Evolutionary conservation across 2,888 invertebrate genomes (phyloP), one percentile per base, ranked within the genome.

Genomic region (Amphipoea lucens): DNA sequence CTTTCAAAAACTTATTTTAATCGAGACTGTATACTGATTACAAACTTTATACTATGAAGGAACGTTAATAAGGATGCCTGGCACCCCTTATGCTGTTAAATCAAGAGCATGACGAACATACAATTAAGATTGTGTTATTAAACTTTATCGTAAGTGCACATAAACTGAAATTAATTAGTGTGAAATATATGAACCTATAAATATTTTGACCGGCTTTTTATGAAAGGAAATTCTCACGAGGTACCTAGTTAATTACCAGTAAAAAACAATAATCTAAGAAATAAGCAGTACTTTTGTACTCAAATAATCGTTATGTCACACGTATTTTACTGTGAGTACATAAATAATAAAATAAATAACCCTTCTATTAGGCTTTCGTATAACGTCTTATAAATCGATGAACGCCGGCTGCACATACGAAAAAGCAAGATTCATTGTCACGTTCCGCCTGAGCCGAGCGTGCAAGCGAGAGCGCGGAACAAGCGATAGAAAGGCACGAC

Each of bases 101-200:
- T 67, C 87, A 83, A 76, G 7, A 66, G 54, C 79, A 86, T 86
- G 87, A 85, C 87, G 76, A 62, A 48, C 67, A 48, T 67, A 67
- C 63, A 76, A 81, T 83, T 74, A 84, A 78, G 40, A 70, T 74
- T 68, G 29, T 29, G 73, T 51, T 71, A 40, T 42, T 80, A 12
- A 72, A 60, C 45, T 57, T 66, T 74, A 67, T 51, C 51, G 57
- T 36, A 29, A 54, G 57, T 66, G 48, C 57, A 76, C 48, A 48
- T 68, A 69, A 63, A 80, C 62, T 57, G 45, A 63, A 76, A 69
- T 48, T 81, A 81, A 81, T 81, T 69, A 77, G 57, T 17, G 40
- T 20, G 5, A 57, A 62, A 76, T 69, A 29, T 57, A 80, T 63
- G 12, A 80, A 68, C 62, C 9, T 40, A n/a, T 48, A 7, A 45